Evolutionary conservation across 1,140 invertebrate genomes (phyloP).

Genomic region (Heliconius himera): DNA sequence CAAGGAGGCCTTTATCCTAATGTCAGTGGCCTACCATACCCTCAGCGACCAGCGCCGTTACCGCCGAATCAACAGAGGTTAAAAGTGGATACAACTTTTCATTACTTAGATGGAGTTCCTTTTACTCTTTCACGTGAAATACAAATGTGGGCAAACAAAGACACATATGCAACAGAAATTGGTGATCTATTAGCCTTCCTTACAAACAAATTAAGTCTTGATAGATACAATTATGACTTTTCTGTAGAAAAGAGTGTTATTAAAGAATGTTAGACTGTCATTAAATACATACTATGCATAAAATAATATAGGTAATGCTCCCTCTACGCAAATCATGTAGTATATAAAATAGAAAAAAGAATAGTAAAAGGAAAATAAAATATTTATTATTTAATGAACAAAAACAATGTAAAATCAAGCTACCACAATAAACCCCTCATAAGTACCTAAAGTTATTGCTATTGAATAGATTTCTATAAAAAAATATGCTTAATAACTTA

Average conservation of each 20-base stretch:
- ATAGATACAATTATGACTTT: conserved; percentile 68
- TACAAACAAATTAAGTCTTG: conserved; percentile 62
- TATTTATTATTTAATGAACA: neutral
- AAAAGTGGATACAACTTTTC: conserved; percentile 56
- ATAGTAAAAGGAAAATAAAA: neutral
- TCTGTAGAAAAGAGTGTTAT: conserved; percentile 69
- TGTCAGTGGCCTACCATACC: conserved; percentile 51
- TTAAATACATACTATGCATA: neutral
- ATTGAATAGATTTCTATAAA: neutral
- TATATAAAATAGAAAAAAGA: neutral
- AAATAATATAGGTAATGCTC: neutral
- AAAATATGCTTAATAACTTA: neutral
- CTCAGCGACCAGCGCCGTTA: conserved; percentile 62
- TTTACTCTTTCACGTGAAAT: conserved; percentile 64
- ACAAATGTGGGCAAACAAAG: conserved; percentile 66
- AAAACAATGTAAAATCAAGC: neutral
- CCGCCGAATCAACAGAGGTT: conserved; percentile 51
- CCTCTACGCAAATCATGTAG: no score
- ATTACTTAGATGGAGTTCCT: conserved; percentile 74
- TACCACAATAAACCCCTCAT: neutral
- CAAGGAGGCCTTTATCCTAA: conserved; percentile 61
- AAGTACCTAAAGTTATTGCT: no score
- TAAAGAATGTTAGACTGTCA: conserved; percentile 52
- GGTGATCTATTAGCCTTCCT: conserved; percentile 64
- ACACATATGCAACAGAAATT: conserved; percentile 61